phyloP scores from a whole-genome alignment of 2,888 invertebrate species.

The Caenorhabditis wallacei region DNA sequence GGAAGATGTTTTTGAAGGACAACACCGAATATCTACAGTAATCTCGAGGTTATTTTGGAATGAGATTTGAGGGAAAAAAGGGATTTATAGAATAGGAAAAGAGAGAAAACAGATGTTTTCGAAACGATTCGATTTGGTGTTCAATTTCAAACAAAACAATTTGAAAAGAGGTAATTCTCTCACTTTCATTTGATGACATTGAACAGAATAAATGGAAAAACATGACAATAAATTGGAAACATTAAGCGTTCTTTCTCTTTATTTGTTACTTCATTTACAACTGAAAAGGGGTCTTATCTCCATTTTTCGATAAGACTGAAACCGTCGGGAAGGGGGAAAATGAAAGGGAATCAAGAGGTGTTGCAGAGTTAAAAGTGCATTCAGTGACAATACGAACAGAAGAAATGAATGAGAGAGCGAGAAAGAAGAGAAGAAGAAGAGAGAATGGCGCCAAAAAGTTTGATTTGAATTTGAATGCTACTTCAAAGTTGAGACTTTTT shows the following conservation, averaged over 20 bases:
- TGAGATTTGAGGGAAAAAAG: background rate
- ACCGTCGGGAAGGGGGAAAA: conserved; percentile 26
- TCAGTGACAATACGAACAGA: conserved; percentile 1
- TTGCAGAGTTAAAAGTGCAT: conserved; percentile 24
- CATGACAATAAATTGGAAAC: conserved; percentile 39
- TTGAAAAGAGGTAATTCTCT: conserved; percentile 23
- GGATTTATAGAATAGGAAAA: background rate
- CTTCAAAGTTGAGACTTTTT: background rate
- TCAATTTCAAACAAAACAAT: conserved; percentile 21
- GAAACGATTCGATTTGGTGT: background rate
- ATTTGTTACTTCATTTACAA: background rate
- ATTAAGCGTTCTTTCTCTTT: conserved; percentile 4
- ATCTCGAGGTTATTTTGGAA: background rate
- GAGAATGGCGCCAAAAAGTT: conserved; percentile 13
- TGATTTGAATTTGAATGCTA: conserved; percentile 17
- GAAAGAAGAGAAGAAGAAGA: conserved; percentile 12
- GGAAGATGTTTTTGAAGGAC: conserved; percentile 16
- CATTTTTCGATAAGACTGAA: conserved; percentile 22
- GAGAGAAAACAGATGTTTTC: conserved; percentile 9
- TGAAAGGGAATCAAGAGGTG: conserved; percentile 9
- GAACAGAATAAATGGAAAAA: conserved; percentile 21
- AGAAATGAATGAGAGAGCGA: background rate
- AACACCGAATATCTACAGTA: background rate
- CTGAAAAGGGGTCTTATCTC: conserved; percentile 25
- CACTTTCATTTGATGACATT: conserved; percentile 29